These are phyloP conservation scores for Parnassius mnemosyne DNA, from an alignment of 2,888 invertebrate genomes.

Conservation along the genomic window DNA sequence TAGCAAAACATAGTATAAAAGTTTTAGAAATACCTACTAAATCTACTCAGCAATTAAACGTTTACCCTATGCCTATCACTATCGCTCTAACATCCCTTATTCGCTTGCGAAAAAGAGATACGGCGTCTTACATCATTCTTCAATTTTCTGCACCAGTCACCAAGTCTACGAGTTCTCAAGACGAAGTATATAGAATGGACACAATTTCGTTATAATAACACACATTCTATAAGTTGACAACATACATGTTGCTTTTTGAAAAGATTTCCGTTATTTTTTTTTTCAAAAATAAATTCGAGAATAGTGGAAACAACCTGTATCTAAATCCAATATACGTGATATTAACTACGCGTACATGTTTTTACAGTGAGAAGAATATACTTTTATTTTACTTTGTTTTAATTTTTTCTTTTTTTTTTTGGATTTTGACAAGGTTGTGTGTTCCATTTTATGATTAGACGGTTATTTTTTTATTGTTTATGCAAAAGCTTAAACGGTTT, in stretches of 20 bases:
- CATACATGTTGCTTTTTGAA: constrained; percentile 25
- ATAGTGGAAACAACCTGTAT: constrained; percentile 24
- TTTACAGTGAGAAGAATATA: constrained; percentile 20
- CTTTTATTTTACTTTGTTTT: constrained; percentile 25
- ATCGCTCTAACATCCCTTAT: constrained; percentile 63
- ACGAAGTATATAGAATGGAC: constrained; percentile 52
- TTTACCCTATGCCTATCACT: constrained; percentile 74
- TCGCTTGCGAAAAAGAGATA: constrained; percentile 57
- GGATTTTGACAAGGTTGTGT: constrained; percentile 29
- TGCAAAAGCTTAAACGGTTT: constrained; percentile 53
- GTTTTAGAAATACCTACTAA: constrained; percentile 77
- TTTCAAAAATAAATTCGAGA: constrained; percentile 39
- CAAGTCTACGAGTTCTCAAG: constrained; percentile 44
- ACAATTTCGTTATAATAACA: constrained; percentile 34
- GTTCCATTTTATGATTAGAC: constrained; percentile 39
- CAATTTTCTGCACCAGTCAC: constrained; percentile 58
- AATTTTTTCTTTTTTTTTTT: constrained; percentile 29
- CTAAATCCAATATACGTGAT: constrained; percentile 27
- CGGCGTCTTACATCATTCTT: constrained; percentile 38
- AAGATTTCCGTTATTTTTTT: constrained; percentile 24
- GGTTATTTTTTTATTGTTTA: constrained; percentile 41
- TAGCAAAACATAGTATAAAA: constrained; percentile 81
- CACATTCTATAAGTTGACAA: constrained; percentile 28
- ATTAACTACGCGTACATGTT: constrained; percentile 31
- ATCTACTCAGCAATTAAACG: constrained; percentile 74